These are phyloP conservation scores for Drosophila colorata DNA, from an alignment of 2,888 invertebrate species.

Conservation along the genomic window DNA sequence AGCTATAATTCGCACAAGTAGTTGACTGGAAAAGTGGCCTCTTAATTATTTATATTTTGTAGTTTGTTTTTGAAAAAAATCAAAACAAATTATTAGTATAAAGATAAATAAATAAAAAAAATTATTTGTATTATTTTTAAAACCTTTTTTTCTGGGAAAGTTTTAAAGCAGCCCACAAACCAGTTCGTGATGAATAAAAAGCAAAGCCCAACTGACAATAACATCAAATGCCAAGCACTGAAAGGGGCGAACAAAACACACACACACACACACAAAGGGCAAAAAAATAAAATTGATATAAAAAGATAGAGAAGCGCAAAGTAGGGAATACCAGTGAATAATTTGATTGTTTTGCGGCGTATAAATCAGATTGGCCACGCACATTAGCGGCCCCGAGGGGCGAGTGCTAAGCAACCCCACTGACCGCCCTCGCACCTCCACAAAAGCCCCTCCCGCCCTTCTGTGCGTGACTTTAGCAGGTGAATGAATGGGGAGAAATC, in stretches of 20 bases:
- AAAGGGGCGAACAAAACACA: constrained; percentile 20
- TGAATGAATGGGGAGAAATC: constrained; percentile 9
- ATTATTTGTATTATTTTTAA: too few species aligned
- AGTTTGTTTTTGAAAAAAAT: background rate
- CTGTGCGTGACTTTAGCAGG: constrained; percentile 7
- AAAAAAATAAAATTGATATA: background rate
- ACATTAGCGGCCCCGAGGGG: constrained; percentile 41
- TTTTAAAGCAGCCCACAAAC: constrained; percentile 15
- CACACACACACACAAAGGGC: background rate
- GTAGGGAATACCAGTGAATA: constrained; percentile 53
- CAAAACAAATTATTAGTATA: background rate
- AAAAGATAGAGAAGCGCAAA: constrained; percentile 34
- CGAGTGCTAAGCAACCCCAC: constrained; percentile 2
- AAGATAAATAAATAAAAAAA: too few species aligned
- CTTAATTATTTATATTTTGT: too few species aligned
- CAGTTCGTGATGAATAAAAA: constrained; percentile 35
- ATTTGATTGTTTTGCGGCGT: constrained; percentile 73
- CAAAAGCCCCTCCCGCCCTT: background rate
- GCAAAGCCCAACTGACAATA: constrained; percentile 28
- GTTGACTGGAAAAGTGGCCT: too few species aligned
- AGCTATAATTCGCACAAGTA: background rate
- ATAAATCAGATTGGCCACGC: constrained; percentile 70
- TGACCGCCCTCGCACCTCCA: background rate
- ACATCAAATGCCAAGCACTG: constrained; percentile 38
- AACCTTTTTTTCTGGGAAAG: background rate